Evolutionary conservation across 30 jellyfish, hydroid and myxozoan species (phyloP), one percentile per base, ranked within the genome.

Genomic region (Nemopilema nomurai): DNA sequence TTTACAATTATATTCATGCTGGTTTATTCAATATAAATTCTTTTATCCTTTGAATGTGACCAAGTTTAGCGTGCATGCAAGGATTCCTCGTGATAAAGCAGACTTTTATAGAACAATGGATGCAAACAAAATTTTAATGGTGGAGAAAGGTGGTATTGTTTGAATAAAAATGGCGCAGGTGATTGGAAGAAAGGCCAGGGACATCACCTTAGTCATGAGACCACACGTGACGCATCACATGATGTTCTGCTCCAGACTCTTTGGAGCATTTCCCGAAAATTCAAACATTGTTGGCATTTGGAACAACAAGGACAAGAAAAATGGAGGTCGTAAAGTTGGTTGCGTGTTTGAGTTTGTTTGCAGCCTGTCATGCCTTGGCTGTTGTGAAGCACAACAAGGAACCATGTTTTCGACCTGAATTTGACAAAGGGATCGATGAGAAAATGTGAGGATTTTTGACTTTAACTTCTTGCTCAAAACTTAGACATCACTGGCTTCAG

Each of bases 331-430:
- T 41, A 6, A 41, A 13, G 57, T 41, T 41, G 57, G 6, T 71
- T 71, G n/a, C 81, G 1, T 31, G 16, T 6, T 27, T 71, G 16
- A 16, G 41, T 27, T 19, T 53, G 16, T n/a, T 71, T 71, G 64
- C 66, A 29, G n/a, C 26, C 57, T 41, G 76, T 30, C 76, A 67
- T 8, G 57, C 86, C 1, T 19, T 51, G 7, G 50, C 74, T 22
- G 76, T 50, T 4, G 28, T 53, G 49, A 77, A 62, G 65, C 9
- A 77, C 22, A 75, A 28, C 51, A 76, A 74, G 33, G 93, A 83
- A 66, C 87, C 97, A 4, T 89, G 97, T 67, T 89, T 72, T 86
- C 73, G 49, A 13, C 97, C 97, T 18, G 86, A 76, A 19, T 82
- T 76, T 65, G 97, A 89, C 85, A 75, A 89, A 76, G 93, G 90